Evolutionary conservation across 1,140 invertebrate species (phyloP), one percentile per base, ranked within the genome.

Genomic region (Prorops nasuta): DNA sequence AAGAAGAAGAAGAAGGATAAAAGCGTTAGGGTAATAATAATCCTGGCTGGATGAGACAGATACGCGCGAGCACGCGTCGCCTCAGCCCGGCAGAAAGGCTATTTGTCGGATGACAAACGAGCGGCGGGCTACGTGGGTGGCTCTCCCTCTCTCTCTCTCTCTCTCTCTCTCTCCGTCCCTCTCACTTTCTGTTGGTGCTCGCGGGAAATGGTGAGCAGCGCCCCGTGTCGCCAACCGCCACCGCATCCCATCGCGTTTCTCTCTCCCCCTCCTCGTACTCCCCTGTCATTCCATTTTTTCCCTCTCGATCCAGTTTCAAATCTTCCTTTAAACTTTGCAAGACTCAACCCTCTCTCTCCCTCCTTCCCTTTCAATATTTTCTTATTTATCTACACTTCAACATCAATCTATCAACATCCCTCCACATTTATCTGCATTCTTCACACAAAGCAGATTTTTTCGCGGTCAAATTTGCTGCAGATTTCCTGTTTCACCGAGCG

Each of bases 31-130:
- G 59, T 61, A 61, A 61, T 61, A 61, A 61, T 61, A 61, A 61
- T 61, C 58, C 51, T 35, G 34, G 39, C 32, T 18, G 21, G 18
- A 35, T 20, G 51, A 44, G 39, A 36, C 53, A 24, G 14, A 40
- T 34, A 18, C 14, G 53, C 10, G 21, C 36, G 50, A 22, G 32
- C 6, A 32, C 32, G 53, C 22, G 22, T 45, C 31, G 54, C 18
- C 41, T 21, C 43, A 19, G 52, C 42, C 43, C 44, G 44, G 52
- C 59, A 54, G 59, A 63, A 47, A 63, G 60, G 68, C 74, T 74
- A 77, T 77, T 76, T 76, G 72, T 76, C 71, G 71, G 69, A 75
- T 76, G 72, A 76, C 68, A 77, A 76, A 77, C 71, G 74, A 76
- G 69, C 72, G 69, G 63, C 72, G 68, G 63, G 66, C 74, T 63